Conservation (phyloP, 2,113 vertebrate species). For the Etia nguti region DNA sequence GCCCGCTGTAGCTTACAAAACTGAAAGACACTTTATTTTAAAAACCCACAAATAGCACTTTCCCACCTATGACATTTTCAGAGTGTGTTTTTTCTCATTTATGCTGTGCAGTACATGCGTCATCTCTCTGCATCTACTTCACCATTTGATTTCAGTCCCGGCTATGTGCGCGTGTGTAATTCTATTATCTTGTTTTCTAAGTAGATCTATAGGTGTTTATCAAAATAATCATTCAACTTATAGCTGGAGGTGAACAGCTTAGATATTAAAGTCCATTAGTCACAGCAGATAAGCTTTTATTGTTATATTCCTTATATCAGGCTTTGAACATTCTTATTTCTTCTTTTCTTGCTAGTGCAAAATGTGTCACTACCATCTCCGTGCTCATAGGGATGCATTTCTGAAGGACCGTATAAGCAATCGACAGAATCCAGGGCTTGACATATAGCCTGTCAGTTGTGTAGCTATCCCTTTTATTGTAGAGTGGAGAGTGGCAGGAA, state of each 20-base stretch:
- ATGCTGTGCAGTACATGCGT: not conserved
- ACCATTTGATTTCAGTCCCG: not conserved
- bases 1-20: not conserved
- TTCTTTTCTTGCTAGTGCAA: not conserved
- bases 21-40: not conserved
- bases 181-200: not conserved
- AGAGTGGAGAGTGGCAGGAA: not conserved
- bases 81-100: not conserved
- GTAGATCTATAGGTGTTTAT: not conserved
- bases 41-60: not conserved
- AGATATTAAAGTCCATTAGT: not conserved
- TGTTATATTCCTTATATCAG: not conserved
- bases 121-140: not conserved
- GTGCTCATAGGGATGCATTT: not conserved
- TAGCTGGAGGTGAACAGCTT: not conserved
- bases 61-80: not conserved
- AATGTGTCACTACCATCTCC: not conserved
- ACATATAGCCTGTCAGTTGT: not conserved
- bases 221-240: not conserved
- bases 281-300: not conserved
- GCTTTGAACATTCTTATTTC: not conserved
- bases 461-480: not conserved
- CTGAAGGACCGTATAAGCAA: not conserved
- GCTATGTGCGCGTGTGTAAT: not conserved
- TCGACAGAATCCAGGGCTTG: not conserved